Conservation (phyloP, 2,888 invertebrate genomes). For the Zygaena filipendulae region DNA sequence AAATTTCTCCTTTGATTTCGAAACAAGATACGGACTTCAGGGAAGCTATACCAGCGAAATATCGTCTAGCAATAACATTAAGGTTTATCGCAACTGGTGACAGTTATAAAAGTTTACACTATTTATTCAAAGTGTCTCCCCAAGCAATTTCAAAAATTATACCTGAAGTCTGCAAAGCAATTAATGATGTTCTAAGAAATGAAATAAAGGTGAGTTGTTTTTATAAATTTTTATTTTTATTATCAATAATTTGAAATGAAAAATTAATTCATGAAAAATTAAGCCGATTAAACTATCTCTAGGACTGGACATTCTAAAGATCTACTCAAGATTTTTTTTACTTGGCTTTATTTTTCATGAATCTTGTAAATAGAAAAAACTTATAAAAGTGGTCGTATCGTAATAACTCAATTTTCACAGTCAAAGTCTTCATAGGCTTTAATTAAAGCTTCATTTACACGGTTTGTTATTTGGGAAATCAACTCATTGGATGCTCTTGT, state of each 20-base stretch:
- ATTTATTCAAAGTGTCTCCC: conserved; percentile 21
- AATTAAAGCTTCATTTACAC: background rate
- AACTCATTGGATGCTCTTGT: too few species aligned
- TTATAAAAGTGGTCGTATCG: too few species aligned
- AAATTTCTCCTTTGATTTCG: conserved; percentile 23
- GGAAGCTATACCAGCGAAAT: conserved; percentile 21
- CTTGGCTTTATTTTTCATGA: too few species aligned
- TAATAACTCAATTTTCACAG: background rate
- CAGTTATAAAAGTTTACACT: conserved; percentile 14
- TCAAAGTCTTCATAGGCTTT: background rate
- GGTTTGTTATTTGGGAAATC: too few species aligned
- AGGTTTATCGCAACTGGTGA: conserved; percentile 18
- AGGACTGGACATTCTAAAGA: too few species aligned
- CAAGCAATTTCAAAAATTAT: conserved; percentile 19
- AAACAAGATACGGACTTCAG: too few species aligned
- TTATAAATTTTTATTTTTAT: conserved; percentile 18
- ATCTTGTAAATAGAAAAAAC: too few species aligned
- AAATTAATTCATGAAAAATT: too few species aligned
- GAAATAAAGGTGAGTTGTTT: conserved; percentile 17
- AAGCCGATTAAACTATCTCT: too few species aligned
- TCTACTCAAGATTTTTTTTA: too few species aligned
- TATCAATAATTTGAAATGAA: too few species aligned
- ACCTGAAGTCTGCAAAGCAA: conserved; percentile 19
- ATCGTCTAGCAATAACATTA: conserved; percentile 18
- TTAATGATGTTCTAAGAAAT: conserved; percentile 18